Evolutionary conservation across 2,888 invertebrate species (phyloP), one percentile per base, ranked within the genome.

Genomic region (Scrobipalpa atriplicella): DNA sequence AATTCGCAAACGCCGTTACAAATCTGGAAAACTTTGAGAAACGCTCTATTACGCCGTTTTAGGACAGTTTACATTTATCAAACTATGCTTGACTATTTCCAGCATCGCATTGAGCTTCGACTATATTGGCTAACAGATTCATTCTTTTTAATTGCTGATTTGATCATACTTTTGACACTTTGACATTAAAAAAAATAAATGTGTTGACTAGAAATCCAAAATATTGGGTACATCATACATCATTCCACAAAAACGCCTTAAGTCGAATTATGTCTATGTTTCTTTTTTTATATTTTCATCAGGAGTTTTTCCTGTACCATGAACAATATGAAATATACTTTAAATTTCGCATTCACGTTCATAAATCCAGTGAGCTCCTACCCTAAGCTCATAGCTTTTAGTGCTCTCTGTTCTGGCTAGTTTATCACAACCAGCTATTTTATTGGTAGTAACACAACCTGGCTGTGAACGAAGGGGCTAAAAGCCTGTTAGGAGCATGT

Each of bases 361-460:
- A 47, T 52, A 19, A 52, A 18, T 52, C 52, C 19, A 19, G 16
- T 58, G 36, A 38, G 16, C 7, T 9, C 29, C 38, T 16, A 18
- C 58, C 58, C 16, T 38, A 58, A 21, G 7, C 29, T 39, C 54
- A 13, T 41, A 39, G 62, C 52, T 62, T 62, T 63, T 51, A 36
- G 63, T 52, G 29, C n/a, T 11, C 18, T 9, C 10, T 36, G 36
- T 63, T 68, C 64, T 51, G 66, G 66, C 64, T 63, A 68, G 66
- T 68, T 54, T 65, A 65, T 68, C 66, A 39, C 21, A 51, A 56
- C 38, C 36, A 19, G 58, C 18, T 52, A 64, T 66, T 66, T 47
- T 68, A 68, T 68, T 68, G 60, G 52, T 60, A 56, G 54, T 58
- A 36, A 29, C 13, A 58, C 36, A 58, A 16, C 18, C 58, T 58